These are phyloP conservation scores for Argyresthia albistria DNA, from an alignment of 2,888 invertebrate species.

Conservation along the genomic window DNA sequence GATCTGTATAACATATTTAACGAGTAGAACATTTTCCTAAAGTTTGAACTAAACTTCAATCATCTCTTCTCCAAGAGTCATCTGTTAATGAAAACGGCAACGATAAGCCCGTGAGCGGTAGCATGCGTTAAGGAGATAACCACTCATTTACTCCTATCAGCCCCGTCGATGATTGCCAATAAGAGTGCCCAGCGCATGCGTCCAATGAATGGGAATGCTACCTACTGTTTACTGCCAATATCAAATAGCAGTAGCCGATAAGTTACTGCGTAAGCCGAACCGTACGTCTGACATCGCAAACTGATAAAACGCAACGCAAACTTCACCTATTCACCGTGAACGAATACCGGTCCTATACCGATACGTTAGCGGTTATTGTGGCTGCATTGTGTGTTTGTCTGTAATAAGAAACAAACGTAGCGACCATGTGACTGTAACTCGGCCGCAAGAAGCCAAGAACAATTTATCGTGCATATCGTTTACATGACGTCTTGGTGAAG, in stretches of 20 bases:
- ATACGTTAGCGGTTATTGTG: neutral
- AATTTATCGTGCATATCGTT: no score
- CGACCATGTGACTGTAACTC: neutral
- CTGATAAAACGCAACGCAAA: neutral
- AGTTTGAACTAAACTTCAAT: no score
- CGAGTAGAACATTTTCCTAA: no score
- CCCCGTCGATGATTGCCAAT: conserved; percentile 5
- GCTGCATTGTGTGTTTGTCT: neutral
- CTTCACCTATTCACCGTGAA: neutral
- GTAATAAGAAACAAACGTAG: neutral
- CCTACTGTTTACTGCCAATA: neutral
- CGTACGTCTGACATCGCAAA: neutral
- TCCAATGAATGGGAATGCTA: conserved; percentile 16
- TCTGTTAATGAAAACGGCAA: no score
- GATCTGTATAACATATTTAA: no score
- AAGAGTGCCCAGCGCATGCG: conserved; percentile 23
- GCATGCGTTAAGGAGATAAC: no score
- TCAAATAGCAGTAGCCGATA: neutral
- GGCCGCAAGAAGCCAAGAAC: no score
- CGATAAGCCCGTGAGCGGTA: no score
- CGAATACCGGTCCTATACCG: neutral
- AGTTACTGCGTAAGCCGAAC: neutral
- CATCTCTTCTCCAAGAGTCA: no score
- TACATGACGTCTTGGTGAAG: no score
- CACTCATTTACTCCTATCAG: no score